Evolutionary conservation across 2,113 vertebrate species (phyloP).

Genomic region (Cebidichthys violaceus): DNA sequence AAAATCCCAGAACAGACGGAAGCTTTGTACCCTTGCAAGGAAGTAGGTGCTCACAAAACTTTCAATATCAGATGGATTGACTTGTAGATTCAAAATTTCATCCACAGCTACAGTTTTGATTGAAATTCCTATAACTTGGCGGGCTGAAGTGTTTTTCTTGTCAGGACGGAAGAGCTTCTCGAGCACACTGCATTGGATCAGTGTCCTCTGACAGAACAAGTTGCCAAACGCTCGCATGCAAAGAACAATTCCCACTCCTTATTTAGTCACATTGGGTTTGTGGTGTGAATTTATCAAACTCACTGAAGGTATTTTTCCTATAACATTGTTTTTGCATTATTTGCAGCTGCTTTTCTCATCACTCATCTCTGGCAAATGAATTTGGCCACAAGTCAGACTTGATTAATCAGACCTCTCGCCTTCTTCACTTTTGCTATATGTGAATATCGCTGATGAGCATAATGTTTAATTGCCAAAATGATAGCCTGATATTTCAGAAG

Average conservation of each 20-base stretch:
- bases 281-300: constrained; percentile 43
- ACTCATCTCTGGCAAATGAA: constrained; percentile 19
- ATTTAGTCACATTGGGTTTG: constrained; percentile 66
- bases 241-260: constrained; percentile 65
- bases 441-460: neutral
- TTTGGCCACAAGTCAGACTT: constrained; percentile 20
- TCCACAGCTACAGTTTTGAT: constrained; percentile 54
- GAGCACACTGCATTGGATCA: constrained; percentile 51
- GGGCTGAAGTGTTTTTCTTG: constrained; percentile 51
- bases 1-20: constrained; percentile 32
- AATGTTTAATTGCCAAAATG: neutral
- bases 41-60: constrained; percentile 28
- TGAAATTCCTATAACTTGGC: constrained; percentile 57
- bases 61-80: constrained; percentile 64
- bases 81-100: constrained; percentile 45
- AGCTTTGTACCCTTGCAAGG: constrained; percentile 37
- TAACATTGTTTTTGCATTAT: constrained; percentile 15
- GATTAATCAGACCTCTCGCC: neutral
- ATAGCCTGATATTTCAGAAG: neutral
- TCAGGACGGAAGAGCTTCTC: constrained; percentile 51
- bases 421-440: neutral
- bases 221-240: constrained; percentile 45
- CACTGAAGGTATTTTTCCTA: constrained; percentile 46
- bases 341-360: constrained; percentile 27
- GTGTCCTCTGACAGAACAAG: constrained; percentile 34